Evolutionary conservation across 2,888 invertebrate genomes (phyloP).

Genomic region (Blomia tropicalis): DNA sequence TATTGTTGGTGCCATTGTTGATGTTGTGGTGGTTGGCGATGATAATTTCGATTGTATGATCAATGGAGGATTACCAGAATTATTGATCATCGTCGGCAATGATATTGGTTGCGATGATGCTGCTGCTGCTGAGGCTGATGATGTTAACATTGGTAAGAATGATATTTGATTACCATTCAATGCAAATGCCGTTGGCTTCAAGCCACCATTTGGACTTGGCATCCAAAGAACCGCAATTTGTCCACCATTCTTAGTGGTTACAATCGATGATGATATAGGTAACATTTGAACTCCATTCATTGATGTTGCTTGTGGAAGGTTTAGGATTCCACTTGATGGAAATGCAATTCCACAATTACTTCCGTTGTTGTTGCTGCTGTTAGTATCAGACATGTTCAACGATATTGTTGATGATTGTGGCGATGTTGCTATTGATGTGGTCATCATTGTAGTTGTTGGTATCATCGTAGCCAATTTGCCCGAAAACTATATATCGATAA

Average conservation of each 20-base stretch:
- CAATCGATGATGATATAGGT: neutral
- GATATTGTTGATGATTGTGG: no score
- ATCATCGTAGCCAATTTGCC: no score
- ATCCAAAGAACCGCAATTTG: conserved; percentile 4
- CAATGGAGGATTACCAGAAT: neutral
- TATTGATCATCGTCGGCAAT: neutral
- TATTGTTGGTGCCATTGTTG: neutral
- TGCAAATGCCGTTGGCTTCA: no score
- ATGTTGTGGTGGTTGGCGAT: neutral
- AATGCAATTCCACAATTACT: no score
- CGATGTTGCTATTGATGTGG: no score
- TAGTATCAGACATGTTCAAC: neutral
- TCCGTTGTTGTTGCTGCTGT: no score
- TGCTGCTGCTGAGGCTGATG: neutral
- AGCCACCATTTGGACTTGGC: neutral
- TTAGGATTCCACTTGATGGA: no score
- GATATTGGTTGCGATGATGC: neutral
- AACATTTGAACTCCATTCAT: neutral
- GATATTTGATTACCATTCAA: neutral
- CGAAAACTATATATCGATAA: no score
- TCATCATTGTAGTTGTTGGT: no score
- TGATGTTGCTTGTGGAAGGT: neutral
- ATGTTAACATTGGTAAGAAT: neutral
- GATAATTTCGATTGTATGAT: neutral
- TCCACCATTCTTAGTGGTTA: neutral